Conservation (phyloP, 1,140 invertebrate genomes). For the Drosophila pachea region DNA sequence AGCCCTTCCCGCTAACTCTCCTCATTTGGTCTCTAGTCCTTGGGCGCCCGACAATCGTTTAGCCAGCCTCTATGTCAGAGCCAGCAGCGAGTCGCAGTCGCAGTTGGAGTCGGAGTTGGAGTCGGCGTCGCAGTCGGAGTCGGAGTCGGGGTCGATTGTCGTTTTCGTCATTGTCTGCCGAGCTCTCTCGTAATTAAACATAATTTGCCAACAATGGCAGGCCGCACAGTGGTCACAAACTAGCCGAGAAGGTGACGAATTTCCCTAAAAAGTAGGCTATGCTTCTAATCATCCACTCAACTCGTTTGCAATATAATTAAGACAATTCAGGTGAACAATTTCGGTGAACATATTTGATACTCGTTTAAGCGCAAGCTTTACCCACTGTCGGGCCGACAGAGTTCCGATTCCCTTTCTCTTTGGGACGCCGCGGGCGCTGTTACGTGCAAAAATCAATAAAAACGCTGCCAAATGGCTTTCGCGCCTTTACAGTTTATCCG, state of each 20-base stretch:
- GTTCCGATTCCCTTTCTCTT: slow-evolving; percentile 2
- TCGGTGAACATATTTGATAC: background rate
- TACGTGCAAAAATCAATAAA: slow-evolving; percentile 51
- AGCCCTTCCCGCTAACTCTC: slow-evolving; percentile 3
- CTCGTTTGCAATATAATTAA: background rate
- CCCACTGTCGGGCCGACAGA: slow-evolving; percentile 18
- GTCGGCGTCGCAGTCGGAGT: too few species aligned
- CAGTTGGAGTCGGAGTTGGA: too few species aligned
- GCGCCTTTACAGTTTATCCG: slow-evolving; percentile 68
- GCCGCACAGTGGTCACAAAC: slow-evolving; percentile 42
- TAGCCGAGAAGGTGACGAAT: background rate
- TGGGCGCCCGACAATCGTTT: slow-evolving; percentile 52
- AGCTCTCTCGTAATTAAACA: slow-evolving; percentile 65
- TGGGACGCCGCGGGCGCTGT: slow-evolving; percentile 5
- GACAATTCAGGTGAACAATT: background rate
- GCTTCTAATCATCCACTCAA: background rate
- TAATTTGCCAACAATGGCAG: slow-evolving; percentile 35
- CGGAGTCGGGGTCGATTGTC: slow-evolving; percentile 26
- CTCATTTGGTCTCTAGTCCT: slow-evolving; percentile 25
- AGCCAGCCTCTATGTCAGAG: slow-evolving; percentile 28
- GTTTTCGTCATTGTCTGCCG: slow-evolving; percentile 60
- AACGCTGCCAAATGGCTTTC: slow-evolving; percentile 65
- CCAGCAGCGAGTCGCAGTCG: slow-evolving; percentile 8
- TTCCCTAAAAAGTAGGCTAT: background rate
- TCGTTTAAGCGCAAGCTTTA: background rate